Evolutionary conservation across 2,113 vertebrate species (phyloP).

Genomic region (Eolophus roseicapilla): DNA sequence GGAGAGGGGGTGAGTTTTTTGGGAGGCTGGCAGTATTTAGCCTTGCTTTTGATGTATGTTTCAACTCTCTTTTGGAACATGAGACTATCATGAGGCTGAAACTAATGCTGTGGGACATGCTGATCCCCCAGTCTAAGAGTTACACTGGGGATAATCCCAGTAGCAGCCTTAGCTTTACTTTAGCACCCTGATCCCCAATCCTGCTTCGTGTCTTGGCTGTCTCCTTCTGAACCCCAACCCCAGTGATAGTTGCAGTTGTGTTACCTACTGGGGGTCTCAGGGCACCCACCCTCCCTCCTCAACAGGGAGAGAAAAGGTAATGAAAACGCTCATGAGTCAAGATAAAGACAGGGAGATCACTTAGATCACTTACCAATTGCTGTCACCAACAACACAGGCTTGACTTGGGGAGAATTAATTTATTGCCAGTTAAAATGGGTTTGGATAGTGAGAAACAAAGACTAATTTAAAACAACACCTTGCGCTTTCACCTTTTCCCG

Average conservation of each 20-base stretch:
- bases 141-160: not conserved
- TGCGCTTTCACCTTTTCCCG: not conserved
- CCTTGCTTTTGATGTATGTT: not conserved
- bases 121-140: accelerated
- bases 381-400: not conserved
- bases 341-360: not conserved
- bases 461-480: not conserved
- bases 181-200: not conserved
- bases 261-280: not conserved
- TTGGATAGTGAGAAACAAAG: not conserved
- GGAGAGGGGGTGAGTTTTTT: not conserved
- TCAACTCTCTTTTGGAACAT: not conserved
- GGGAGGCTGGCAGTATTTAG: not conserved
- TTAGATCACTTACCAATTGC: not conserved
- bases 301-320: not conserved
- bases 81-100: not conserved
- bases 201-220: not conserved
- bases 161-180: not conserved
- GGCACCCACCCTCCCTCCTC: not conserved
- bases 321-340: not conserved
- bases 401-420: not conserved
- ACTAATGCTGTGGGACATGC: not conserved
- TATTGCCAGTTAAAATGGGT: not conserved
- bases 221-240: not conserved
- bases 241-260: not conserved